Conservation (phyloP, 2,113 vertebrate species). For the Rattus rattus region DNA sequence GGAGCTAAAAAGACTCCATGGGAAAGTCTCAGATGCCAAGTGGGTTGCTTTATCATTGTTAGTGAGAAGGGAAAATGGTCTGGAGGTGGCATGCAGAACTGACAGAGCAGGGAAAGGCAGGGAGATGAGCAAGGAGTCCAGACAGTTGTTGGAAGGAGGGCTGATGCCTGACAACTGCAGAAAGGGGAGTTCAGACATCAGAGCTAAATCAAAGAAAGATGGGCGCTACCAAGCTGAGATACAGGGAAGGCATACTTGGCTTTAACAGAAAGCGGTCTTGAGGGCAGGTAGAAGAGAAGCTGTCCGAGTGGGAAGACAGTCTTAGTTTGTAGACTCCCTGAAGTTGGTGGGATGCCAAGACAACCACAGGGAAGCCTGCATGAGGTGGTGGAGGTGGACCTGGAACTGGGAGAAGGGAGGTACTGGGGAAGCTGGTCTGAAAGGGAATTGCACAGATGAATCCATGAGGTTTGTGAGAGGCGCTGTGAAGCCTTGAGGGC, state of each 20-base stretch:
- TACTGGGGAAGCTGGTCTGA: background rate
- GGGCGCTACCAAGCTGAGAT: no score
- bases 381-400: background rate
- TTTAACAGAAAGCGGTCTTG: background rate
- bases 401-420: no score
- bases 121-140: background rate
- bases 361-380: background rate
- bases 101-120: background rate
- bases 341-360: background rate
- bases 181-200: background rate
- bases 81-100: background rate
- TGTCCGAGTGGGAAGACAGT: background rate
- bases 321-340: background rate
- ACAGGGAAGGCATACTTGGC: background rate
- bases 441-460: background rate
- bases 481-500: background rate
- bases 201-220: background rate
- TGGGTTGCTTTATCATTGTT: background rate
- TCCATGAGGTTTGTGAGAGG: background rate
- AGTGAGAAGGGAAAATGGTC: background rate
- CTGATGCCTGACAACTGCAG: background rate
- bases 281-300: background rate
- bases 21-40: background rate
- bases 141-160: background rate
- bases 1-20: background rate